Evolutionary conservation across 2,888 invertebrate genomes (phyloP), one percentile per base, ranked within the genome.

Genomic region (Pediacus dermestoides): DNA sequence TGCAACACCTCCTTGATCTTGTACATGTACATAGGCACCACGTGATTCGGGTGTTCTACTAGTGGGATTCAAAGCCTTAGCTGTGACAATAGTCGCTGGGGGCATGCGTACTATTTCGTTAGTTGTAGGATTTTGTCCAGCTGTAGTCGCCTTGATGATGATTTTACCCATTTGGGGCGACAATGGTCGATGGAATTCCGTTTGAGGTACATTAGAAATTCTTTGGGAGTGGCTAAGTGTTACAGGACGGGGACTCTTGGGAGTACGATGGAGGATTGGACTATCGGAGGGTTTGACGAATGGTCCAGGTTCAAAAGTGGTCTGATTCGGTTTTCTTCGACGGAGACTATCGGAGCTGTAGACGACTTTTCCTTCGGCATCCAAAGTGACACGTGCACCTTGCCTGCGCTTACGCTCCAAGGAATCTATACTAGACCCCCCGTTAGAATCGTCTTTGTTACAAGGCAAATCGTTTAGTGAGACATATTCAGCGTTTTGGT

Each of bases 241-340:
- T 1, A 74, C 70, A 4, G 75, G 72, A 30, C 74, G 66, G 10
- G 74, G 61, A 4, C 64, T 60, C 37, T 70, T 67, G 7, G 64
- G 59, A 1, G 68, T 60, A 23, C 75, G 63, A 46, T 71, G 72
- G 3, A 46, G 44, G 22, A 74, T 62, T 30, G 75, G 78, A 56
- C 78, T 78, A 1, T 68, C 66, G 27, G 61, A 66, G 57, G 79
- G 80, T 70, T 85, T 86, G 13, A 89, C 86, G 64, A 85, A 86
- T 26, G 88, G 88, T 51, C 90, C 90, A 37, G 90, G 90, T 72
- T 87, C 88, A 60, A 90, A 90, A 16, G 89, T 88, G 21, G 88
- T 86, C 60, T 88, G 86, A 9, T 85, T 82, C 42, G 83, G 84
- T 73, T 87, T 87, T 48, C 82, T 74, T 55, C 88, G 75, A 62